Evolutionary conservation across 2,888 invertebrate genomes (phyloP).

Genomic region (Acheta domesticus): DNA sequence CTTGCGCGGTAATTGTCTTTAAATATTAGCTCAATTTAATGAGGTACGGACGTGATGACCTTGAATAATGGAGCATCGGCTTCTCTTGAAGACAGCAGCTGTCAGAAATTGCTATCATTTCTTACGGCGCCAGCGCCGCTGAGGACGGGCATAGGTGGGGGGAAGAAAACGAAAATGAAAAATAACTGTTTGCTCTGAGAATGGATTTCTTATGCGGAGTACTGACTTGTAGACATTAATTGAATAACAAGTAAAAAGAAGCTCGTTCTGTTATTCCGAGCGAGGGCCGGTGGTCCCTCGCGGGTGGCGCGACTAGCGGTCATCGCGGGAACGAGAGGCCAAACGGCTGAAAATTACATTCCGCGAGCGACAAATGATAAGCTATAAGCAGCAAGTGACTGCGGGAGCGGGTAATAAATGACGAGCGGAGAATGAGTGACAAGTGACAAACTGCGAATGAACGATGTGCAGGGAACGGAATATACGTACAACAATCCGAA

Average conservation of each 20-base stretch:
- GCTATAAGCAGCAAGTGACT: too few species aligned
- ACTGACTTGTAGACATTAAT: constrained; percentile 18
- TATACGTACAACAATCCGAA: too few species aligned
- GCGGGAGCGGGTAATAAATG: too few species aligned
- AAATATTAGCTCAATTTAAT: constrained; percentile 18
- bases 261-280: neutral
- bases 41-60: constrained; percentile 18
- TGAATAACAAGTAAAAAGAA: neutral
- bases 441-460: too few species aligned
- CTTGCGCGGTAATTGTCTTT: constrained; percentile 1
- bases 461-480: too few species aligned
- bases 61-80: constrained; percentile 9
- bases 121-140: neutral
- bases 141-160: neutral
- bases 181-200: constrained; percentile 6
- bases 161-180: neutral
- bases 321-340: neutral
- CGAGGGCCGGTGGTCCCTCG: neutral
- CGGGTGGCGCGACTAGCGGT: neutral
- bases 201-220: neutral
- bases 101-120: constrained; percentile 18
- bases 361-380: neutral
- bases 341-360: neutral
- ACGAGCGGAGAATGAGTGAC: too few species aligned
- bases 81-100: constrained; percentile 18